Percentiles rank a stretch among this genome's conserved stretches.
These are phyloP conservation scores for Coreius guichenoti DNA, from an alignment of 2,797 vertebrate genomes.

Conservation along the genomic window DNA sequence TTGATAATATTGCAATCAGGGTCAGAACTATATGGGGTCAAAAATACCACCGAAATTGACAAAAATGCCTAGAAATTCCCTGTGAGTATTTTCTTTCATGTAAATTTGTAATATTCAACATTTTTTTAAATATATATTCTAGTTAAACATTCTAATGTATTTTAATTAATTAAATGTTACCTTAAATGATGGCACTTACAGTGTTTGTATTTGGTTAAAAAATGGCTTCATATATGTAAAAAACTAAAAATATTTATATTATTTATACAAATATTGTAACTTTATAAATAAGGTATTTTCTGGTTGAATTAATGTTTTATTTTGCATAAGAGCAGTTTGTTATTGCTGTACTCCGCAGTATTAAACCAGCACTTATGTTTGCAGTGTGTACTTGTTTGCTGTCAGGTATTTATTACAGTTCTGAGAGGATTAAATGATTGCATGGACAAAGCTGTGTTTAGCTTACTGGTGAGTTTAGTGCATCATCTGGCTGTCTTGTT, in stretches of 20 bases:
- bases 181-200: neutral
- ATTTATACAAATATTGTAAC: neutral
- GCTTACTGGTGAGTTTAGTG: slow-evolving; percentile 58
- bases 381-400: slow-evolving; percentile 46
- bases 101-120: neutral
- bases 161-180: neutral
- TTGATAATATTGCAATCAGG: neutral
- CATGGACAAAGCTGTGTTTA: slow-evolving; percentile 60
- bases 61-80: neutral
- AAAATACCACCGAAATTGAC: neutral
- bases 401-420: slow-evolving; percentile 60
- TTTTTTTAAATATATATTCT: neutral
- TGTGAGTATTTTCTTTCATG: neutral
- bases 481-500: slow-evolving; percentile 50
- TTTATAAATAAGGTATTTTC: neutral
- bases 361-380: slow-evolving; percentile 42
- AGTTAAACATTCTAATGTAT: neutral
- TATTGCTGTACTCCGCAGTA: slow-evolving; percentile 5
- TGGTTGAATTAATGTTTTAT: neutral
- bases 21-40: neutral
- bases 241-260: neutral
- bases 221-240: neutral
- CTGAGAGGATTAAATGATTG: slow-evolving; percentile 63
- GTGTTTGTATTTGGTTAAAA: neutral
- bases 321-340: neutral